phyloP scores from a whole-genome alignment of 2,113 vertebrate genomes.

The Microtus richardsoni region DNA sequence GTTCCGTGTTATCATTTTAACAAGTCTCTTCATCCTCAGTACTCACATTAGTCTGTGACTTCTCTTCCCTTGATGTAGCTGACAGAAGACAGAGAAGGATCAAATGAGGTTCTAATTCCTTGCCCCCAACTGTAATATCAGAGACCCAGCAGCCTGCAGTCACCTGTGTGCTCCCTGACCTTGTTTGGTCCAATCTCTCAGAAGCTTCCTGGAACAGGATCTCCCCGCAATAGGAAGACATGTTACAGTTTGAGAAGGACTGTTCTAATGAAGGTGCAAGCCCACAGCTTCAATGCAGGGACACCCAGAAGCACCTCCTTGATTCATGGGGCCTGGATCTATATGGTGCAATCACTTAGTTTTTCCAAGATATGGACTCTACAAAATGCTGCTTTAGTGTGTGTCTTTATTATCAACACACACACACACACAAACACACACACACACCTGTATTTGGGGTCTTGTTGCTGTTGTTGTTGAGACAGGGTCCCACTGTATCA shows the following conservation, averaged over 20 bases:
- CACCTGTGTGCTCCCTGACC: not conserved
- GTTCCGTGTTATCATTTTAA: not conserved
- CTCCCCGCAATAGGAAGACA: not conserved
- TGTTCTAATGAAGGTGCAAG: not conserved
- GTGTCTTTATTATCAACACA: not conserved
- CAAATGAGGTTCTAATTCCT: not conserved
- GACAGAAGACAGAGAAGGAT: not conserved
- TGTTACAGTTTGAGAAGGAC: not conserved
- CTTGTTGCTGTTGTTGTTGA: not conserved
- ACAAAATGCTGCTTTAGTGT: not conserved
- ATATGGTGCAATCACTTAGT: not conserved
- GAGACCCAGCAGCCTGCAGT: not conserved
- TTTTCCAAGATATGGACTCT: not conserved
- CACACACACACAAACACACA: not conserved
- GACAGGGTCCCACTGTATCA: not conserved
- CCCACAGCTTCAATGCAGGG: not conserved
- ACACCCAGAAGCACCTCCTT: not conserved
- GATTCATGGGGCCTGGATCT: not conserved
- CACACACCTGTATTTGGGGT: not conserved
- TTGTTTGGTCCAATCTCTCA: not conserved
- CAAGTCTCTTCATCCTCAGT: fast-evolving
- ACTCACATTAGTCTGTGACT: not conserved
- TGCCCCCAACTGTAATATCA: not conserved
- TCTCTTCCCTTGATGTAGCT: not conserved
- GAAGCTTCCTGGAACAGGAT: constrained; percentile 1